phyloP scores from a whole-genome alignment of 1,140 invertebrate species.

The Ceratina japonica region DNA sequence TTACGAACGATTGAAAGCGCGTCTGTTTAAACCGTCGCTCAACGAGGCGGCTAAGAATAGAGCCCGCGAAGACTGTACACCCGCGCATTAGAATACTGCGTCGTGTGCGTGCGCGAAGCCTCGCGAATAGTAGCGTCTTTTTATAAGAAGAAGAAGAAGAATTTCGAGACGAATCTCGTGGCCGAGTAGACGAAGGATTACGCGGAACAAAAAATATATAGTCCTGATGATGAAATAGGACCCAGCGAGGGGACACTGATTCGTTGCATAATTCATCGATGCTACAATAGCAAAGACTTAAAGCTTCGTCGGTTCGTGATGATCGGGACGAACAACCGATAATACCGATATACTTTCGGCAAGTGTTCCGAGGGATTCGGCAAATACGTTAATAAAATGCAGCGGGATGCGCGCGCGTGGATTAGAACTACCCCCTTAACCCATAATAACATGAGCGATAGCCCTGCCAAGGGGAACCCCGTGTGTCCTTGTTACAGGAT shows the following conservation, averaged over 20 bases:
- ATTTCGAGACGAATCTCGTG: not conserved
- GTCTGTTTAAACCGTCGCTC: conserved; percentile 24
- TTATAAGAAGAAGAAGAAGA: not conserved
- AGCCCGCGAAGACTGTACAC: not conserved
- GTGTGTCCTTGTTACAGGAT: conserved; percentile 27
- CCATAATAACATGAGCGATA: conserved; percentile 72
- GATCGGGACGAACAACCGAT: conserved; percentile 55
- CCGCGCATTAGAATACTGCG: no score
- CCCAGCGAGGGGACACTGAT: conserved; percentile 8
- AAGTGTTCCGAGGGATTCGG: conserved; percentile 57
- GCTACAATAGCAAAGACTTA: conserved; percentile 54
- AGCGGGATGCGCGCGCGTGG: conserved; percentile 64
- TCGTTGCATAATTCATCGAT: conserved; percentile 58
- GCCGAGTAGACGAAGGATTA: not conserved
- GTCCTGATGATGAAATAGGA: not conserved
- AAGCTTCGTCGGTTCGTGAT: conserved; percentile 35
- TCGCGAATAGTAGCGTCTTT: no score
- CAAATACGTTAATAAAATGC: conserved; percentile 79
- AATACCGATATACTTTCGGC: conserved; percentile 31
- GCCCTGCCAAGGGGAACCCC: conserved; percentile 40
- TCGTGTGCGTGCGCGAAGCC: no score
- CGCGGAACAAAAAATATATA: not conserved
- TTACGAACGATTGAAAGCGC: conserved; percentile 38
- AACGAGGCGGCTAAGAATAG: not conserved
- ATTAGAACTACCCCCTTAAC: conserved; percentile 61